Percentiles rank a stretch among this genome's conserved stretches.
Conservation (phyloP, 2,888 invertebrate species). For the Meiosimyza platycephala region DNA sequence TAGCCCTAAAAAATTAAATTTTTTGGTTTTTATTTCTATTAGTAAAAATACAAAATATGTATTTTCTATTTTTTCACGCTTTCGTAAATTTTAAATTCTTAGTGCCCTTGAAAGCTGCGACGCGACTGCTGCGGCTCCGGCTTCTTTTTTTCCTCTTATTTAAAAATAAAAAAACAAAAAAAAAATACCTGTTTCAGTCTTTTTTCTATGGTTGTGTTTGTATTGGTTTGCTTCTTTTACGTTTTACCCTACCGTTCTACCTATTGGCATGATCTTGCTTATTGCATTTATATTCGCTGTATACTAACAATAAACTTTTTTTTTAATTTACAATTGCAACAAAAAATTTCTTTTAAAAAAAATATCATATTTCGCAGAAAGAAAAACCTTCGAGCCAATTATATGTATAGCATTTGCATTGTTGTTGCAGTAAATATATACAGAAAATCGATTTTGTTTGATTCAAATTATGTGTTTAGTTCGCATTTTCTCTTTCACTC, state of each 20-base stretch:
- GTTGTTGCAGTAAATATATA: background rate
- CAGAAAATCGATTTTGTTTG: background rate
- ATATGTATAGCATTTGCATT: background rate
- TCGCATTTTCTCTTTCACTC: background rate
- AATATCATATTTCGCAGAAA: background rate
- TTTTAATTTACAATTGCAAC: background rate
- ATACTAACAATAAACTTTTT: constrained; percentile 17
- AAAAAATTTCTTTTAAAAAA: too few species aligned
- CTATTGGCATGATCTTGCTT: constrained; percentile 6
- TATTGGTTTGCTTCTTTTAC: constrained; percentile 5
- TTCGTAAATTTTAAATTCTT: constrained; percentile 7
- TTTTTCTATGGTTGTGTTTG: background rate
- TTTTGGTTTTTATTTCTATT: constrained; percentile 9
- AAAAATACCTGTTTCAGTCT: background rate
- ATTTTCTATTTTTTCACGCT: too few species aligned
- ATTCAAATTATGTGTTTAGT: background rate
- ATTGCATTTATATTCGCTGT: constrained; percentile 23
- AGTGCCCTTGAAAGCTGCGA: constrained; percentile 26
- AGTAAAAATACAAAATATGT: background rate
- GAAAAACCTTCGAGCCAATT: background rate
- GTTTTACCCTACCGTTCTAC: background rate
- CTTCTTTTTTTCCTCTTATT: background rate
- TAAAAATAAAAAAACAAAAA: too few species aligned
- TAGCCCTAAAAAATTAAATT: background rate
- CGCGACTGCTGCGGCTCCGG: background rate